Percentiles rank a stretch among this genome's conserved stretches.
phyloP scores from a whole-genome alignment of 2,888 invertebrate genomes.

The Diachrysia chrysitis region DNA sequence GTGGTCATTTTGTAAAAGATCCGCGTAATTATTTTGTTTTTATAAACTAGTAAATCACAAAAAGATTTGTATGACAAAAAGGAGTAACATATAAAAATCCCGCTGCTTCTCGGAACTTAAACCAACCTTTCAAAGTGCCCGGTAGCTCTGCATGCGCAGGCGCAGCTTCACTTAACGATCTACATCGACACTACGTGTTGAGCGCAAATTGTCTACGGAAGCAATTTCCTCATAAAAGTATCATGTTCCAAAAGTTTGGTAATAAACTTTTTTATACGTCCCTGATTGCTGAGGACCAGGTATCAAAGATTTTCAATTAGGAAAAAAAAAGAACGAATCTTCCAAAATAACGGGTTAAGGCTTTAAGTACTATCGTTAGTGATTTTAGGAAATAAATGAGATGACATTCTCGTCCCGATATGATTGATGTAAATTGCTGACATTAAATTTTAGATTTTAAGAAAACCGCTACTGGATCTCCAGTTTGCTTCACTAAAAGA shows the following conservation, averaged over 20 bases:
- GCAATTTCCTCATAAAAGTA: constrained; percentile 63
- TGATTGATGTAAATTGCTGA: constrained; percentile 14
- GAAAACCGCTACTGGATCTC: background rate
- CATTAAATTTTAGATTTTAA: background rate
- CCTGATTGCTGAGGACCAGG: constrained; percentile 34
- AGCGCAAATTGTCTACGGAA: constrained; percentile 60
- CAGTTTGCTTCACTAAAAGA: background rate
- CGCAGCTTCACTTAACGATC: constrained; percentile 64
- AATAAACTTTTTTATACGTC: constrained; percentile 41
- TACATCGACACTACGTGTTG: constrained; percentile 60
- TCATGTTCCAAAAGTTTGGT: constrained; percentile 39
- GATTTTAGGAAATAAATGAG: constrained; percentile 26
- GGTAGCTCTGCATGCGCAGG: constrained; percentile 63
- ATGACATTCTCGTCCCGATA: constrained; percentile 9
- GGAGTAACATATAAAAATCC: background rate
- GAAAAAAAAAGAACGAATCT: constrained; percentile 49
- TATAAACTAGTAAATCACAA: too few relatives aligned
- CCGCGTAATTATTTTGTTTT: too few relatives aligned
- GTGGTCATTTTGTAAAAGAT: background rate
- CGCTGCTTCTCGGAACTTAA: constrained; percentile 47
- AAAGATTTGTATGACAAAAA: background rate
- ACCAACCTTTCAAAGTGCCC: constrained; percentile 52
- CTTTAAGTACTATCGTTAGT: constrained; percentile 30
- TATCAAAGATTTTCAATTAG: constrained; percentile 8
- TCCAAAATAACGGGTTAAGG: constrained; percentile 38